Conservation (phyloP, 1,140 invertebrate species). For the Holcopasites calliopsidis region DNA sequence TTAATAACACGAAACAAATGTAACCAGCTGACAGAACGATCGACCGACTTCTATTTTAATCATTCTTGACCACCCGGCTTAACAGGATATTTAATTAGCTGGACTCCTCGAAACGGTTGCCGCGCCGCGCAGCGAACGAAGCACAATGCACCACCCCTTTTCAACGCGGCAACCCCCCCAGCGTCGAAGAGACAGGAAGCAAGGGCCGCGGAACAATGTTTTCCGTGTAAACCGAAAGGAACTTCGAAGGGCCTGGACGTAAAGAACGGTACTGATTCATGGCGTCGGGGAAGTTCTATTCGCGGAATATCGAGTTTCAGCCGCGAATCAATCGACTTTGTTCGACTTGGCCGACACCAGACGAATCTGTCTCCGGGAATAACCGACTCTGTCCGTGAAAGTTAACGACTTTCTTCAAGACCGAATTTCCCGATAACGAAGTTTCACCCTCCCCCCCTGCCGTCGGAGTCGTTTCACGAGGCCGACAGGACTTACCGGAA, state of each 20-base stretch:
- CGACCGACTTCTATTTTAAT: too few species aligned
- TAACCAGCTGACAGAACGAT: too few species aligned
- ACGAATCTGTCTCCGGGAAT: constrained; percentile 44
- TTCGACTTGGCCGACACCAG: constrained; percentile 45
- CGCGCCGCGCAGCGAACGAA: not conserved
- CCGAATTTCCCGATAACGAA: constrained; percentile 66
- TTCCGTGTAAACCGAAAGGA: constrained; percentile 43
- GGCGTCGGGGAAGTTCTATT: constrained; percentile 47
- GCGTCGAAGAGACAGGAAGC: not conserved
- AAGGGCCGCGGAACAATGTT: constrained; percentile 24
- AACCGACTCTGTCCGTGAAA: constrained; percentile 53
- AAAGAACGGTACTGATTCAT: constrained; percentile 48
- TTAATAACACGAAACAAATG: too few species aligned
- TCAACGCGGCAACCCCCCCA: too few species aligned
- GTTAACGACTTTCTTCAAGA: constrained; percentile 62
- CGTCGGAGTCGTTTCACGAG: not conserved
- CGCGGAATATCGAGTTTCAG: constrained; percentile 47
- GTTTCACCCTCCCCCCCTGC: constrained; percentile 36
- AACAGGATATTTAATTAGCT: too few species aligned
- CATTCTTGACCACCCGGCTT: too few species aligned
- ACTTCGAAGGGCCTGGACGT: constrained; percentile 13
- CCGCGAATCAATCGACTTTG: constrained; percentile 53
- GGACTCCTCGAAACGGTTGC: too few species aligned
- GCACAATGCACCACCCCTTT: too few species aligned
- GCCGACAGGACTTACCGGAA: constrained; percentile 13